Evolutionary conservation across 2,797 vertebrate genomes (phyloP).

Genomic region (Pelobates cultripes): DNA sequence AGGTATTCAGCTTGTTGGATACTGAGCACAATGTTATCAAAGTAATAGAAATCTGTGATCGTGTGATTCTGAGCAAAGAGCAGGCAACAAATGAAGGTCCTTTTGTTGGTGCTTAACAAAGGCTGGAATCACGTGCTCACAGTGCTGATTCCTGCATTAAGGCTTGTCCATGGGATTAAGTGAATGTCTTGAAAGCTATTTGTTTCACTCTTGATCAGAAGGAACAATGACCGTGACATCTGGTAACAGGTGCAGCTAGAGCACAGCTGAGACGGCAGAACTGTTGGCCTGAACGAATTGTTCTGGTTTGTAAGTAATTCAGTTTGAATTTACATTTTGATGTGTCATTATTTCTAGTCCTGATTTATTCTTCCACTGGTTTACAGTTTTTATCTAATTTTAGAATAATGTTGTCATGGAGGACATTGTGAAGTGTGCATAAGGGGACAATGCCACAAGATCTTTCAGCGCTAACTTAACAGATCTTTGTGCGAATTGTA

Average conservation of each 20-base stretch:
- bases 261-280: not conserved
- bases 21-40: not conserved
- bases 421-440: no score
- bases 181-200: conserved; percentile 20
- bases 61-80: not conserved
- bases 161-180: conserved; percentile 30
- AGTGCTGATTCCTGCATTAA: not conserved
- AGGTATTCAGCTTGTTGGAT: not conserved
- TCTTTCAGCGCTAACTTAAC: no score
- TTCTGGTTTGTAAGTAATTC: not conserved
- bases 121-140: conserved; percentile 3
- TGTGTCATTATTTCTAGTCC: not conserved
- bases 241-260: conserved; percentile 14
- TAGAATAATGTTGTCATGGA: no score
- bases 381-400: not conserved
- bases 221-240: not conserved
- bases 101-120: conserved; percentile 8
- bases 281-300: not conserved
- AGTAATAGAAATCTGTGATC: not conserved
- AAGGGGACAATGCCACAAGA: no score
- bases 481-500: no score
- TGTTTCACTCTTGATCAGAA: conserved; percentile 18
- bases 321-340: not conserved
- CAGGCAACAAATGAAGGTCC: not conserved
- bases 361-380: not conserved